phyloP scores from a whole-genome alignment of 92 coral and sea anemone species.

The Epizoanthus fatuus region DNA sequence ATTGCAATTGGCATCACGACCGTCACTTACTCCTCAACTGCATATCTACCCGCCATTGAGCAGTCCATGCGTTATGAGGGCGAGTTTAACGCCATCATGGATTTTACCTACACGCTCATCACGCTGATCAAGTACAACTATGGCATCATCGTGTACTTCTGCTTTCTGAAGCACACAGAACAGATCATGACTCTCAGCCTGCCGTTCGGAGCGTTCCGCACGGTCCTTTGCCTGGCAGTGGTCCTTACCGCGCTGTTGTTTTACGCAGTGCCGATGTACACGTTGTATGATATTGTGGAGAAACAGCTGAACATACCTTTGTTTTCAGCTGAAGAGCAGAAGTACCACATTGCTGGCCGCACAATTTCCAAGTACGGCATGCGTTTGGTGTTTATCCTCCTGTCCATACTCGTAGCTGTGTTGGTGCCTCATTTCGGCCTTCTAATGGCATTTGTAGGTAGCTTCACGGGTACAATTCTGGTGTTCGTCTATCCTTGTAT shows the following conservation, averaged over 20 bases:
- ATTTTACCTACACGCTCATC: constrained; percentile 88
- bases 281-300: constrained; percentile 90
- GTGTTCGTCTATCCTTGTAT: constrained; percentile 90
- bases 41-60: constrained; percentile 90
- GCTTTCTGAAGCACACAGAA: constrained; percentile 91
- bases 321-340: constrained; percentile 77
- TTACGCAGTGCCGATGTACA: constrained; percentile 93
- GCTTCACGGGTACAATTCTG: constrained; percentile 90
- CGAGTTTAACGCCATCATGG: constrained; percentile 95
- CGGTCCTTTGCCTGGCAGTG: constrained; percentile 77
- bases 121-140: constrained; percentile 92
- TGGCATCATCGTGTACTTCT: constrained; percentile 89
- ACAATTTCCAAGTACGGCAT: constrained; percentile 78
- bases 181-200: constrained; percentile 92
- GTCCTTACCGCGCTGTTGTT: constrained; percentile 85
- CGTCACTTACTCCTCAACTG: constrained; percentile 88
- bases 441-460: constrained; percentile 93
- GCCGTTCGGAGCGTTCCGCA: constrained; percentile 86
- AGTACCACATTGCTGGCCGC: constrained; percentile 64
- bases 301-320: constrained; percentile 87
- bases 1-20: constrained; percentile 91
- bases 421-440: constrained; percentile 94
- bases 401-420: constrained; percentile 89
- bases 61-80: constrained; percentile 89
- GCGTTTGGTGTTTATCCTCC: constrained; percentile 76